Base-by-base conservation (phyloP, 1,140 invertebrate genomes). In the Scaptomyza hsui region DNA sequence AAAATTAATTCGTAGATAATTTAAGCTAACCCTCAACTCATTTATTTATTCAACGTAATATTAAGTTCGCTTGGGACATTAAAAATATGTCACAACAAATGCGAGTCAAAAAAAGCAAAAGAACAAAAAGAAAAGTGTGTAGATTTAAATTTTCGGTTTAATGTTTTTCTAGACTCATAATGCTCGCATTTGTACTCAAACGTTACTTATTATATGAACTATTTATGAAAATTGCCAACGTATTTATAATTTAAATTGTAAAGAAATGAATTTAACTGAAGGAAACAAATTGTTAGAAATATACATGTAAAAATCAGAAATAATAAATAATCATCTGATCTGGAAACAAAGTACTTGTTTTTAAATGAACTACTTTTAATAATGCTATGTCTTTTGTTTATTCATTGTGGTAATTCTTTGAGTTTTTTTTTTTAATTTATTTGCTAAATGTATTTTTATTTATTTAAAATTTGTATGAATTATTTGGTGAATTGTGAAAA, bases 141-240 rank as follows among this genome's bases (percentile, higher is more conserved):
- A 70, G 4, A 53, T n/a, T n/a, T 29, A 73, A 48, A 62, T 26
- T 57, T 48, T 16, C 29, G 15, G 42, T 71, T 63, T 51, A 42
- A 49, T 55, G 56, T 67, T 62, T 72, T 52, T 72, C 63, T 78
- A 89, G 89, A 90, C 89, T 81, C 32, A 37, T 37, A 81, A 90
- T 89, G 85, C 79, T 90, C 89, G 77, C 71, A 90, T 85, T 90
- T 90, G 89, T 90, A 89, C 74, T 72, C 72, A 90, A 88, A 83
- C 42, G 60, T 55, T 65, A 65, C 51, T 52, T 57, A 57, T 51
- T 65, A 51, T 71, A 47, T 65, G 52, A 71, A 65, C 48, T 57
- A 71, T 65, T 65, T 68, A 60, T 68, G 55, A 51, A 68, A 39
- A 52, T 42, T 64, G 49, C 24, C 62, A 57, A 65, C 52, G 51